Evolutionary conservation across 37 sponge, comb jelly and placozoan species (phyloP).

Genomic region (Geodia barretti): DNA sequence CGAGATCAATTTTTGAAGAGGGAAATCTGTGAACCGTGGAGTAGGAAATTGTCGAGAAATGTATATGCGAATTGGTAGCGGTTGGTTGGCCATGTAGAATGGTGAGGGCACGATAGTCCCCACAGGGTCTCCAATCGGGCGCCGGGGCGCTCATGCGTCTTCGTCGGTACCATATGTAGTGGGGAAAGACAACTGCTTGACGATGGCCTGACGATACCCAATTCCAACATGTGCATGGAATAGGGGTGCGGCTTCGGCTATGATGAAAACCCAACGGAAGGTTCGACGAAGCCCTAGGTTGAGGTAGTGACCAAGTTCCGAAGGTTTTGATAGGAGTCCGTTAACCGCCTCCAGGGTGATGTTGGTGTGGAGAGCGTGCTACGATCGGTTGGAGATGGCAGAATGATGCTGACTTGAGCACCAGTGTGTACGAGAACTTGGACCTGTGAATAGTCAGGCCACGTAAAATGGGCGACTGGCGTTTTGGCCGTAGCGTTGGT

Average conservation of each 20-base stretch:
- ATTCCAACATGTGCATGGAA: slow-evolving; percentile 73
- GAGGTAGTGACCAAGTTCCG: slow-evolving; percentile 18
- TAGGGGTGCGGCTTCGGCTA: slow-evolving; percentile 26
- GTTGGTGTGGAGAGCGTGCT: not conserved
- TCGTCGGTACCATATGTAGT: slow-evolving; percentile 73
- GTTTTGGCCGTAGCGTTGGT: slow-evolving; percentile 44
- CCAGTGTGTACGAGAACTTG: slow-evolving; percentile 53
- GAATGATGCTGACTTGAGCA: no score
- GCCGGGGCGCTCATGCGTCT: slow-evolving; percentile 22
- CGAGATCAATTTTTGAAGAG: slow-evolving; percentile 21
- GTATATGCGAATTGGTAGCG: no score
- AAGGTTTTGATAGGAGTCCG: slow-evolving; percentile 14
- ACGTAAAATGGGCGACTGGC: slow-evolving; percentile 58
- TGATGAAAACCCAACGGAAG: slow-evolving; percentile 51
- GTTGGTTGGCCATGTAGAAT: not conserved
- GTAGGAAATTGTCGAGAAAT: no score
- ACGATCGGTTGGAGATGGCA: slow-evolving; percentile 14
- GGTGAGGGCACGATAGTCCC: slow-evolving; percentile 70
- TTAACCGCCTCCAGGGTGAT: slow-evolving; percentile 16
- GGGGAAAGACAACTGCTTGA: slow-evolving; percentile 68
- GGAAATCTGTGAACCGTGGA: not conserved
- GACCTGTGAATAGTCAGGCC: slow-evolving; percentile 1
- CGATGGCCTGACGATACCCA: slow-evolving; percentile 69
- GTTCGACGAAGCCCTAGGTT: slow-evolving; percentile 41
- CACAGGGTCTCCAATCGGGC: slow-evolving; percentile 81